Conservation (phyloP, 2,888 invertebrate genomes). For the Eugnorisma glareosa region DNA sequence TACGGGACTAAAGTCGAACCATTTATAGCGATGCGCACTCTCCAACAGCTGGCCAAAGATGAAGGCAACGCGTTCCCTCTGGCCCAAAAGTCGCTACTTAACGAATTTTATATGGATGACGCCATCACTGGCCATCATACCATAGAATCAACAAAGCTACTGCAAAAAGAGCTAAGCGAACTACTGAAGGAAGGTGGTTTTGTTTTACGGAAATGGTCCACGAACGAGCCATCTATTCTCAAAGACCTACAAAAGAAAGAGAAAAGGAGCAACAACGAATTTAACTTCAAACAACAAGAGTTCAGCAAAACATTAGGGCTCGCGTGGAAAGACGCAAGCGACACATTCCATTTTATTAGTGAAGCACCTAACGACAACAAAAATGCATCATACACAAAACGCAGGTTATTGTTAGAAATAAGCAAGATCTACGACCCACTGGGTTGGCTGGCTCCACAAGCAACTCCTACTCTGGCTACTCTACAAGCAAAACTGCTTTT, state of each 20-base stretch:
- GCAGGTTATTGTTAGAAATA: conserved; percentile 1
- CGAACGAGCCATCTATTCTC: conserved; percentile 5
- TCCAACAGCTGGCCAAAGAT: conserved; percentile 2
- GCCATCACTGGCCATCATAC: background rate
- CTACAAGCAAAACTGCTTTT: no score
- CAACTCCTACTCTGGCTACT: no score
- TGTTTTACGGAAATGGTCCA: conserved; percentile 1
- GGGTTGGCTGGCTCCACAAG: background rate
- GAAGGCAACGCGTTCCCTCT: background rate
- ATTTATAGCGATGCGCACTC: background rate
- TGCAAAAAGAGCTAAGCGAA: background rate
- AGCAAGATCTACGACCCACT: background rate
- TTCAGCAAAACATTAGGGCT: conserved; percentile 4
- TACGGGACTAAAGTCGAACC: background rate
- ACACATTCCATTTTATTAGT: conserved; percentile 4
- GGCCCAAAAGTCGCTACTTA: background rate
- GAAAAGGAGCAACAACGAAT: background rate
- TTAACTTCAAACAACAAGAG: conserved; percentile 3
- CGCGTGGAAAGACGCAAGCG: conserved; percentile 4
- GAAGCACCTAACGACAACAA: background rate
- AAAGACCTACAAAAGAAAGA: background rate
- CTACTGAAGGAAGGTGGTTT: background rate
- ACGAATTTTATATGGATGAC: conserved; percentile 7
- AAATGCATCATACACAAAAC: conserved; percentile 2
- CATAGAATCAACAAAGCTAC: background rate